phyloP scores from a whole-genome alignment of 2,113 vertebrate species.

The Lynx canadensis region DNA sequence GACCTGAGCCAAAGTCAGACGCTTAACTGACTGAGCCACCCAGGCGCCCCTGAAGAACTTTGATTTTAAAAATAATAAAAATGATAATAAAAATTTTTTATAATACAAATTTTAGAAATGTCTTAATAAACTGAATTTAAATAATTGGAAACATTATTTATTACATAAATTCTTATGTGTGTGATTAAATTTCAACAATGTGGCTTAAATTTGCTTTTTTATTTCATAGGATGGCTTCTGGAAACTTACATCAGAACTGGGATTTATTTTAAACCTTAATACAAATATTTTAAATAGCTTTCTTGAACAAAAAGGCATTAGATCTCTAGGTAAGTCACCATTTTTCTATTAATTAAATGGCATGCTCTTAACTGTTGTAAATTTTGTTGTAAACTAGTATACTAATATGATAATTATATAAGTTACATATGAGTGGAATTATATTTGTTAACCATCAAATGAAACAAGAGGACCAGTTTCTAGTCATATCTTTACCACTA shows the following conservation, averaged over 20 bases:
- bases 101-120: conserved; percentile 24
- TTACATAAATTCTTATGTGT: not conserved
- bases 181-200: not conserved
- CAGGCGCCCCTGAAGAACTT: no score
- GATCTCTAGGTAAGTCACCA: conserved; percentile 87
- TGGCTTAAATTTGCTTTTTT: conserved; percentile 57
- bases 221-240: conserved; percentile 90
- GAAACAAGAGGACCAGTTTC: not conserved
- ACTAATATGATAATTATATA: not conserved
- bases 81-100: not conserved
- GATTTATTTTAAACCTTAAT: conserved; percentile 83
- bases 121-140: conserved; percentile 11
- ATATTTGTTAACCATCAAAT: conserved; percentile 28
- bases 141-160: not conserved
- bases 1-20: no score
- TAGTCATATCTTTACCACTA: not conserved
- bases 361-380: conserved; percentile 5
- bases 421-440: conserved; percentile 4
- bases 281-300: conserved; percentile 85
- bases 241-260: conserved; percentile 87
- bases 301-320: conserved; percentile 90
- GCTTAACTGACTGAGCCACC: no score
- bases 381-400: conserved; percentile 8
- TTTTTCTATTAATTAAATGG: conserved; percentile 54
- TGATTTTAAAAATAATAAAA: not conserved